Percentiles rank a stretch among this genome's conserved stretches.
These are phyloP conservation scores for Panagrolaimus sp. DNA, from an alignment of 1,140 invertebrate genomes.

Conservation along the genomic window DNA sequence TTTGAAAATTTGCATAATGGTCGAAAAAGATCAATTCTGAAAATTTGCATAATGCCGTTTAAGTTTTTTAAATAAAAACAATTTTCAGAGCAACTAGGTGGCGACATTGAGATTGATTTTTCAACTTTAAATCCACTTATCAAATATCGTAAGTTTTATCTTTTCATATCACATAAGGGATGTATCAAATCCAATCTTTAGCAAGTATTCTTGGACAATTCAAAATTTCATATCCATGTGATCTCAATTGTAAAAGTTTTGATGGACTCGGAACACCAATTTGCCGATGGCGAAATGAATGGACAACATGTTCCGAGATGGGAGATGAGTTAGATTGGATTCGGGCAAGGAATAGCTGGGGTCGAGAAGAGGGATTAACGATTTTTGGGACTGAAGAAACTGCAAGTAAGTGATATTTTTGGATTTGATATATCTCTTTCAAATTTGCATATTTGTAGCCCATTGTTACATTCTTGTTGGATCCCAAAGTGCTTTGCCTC, in stretches of 20 bases:
- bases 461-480: constrained; percentile 40
- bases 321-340: constrained; percentile 50
- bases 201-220: constrained; percentile 43
- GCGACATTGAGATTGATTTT: constrained; percentile 48
- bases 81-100: constrained; percentile 28
- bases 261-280: constrained; percentile 42
- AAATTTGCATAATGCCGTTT: too few relatives aligned
- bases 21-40: too few relatives aligned
- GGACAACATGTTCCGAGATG: constrained; percentile 33
- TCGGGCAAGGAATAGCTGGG: constrained; percentile 44
- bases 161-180: not conserved
- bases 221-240: constrained; percentile 44
- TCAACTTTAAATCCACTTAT: constrained; percentile 40
- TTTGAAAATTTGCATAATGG: too few relatives aligned
- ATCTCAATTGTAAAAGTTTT: constrained; percentile 48
- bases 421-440: not conserved
- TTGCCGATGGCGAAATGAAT: constrained; percentile 49
- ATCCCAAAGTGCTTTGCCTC: constrained; percentile 32
- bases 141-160: constrained; percentile 42
- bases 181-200: constrained; percentile 12
- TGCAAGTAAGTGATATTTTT: constrained; percentile 30
- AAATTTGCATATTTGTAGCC: constrained; percentile 16
- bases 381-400: constrained; percentile 47
- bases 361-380: constrained; percentile 43
- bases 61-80: too few relatives aligned